phyloP scores from a whole-genome alignment of 2,888 invertebrate species.

The Oscheius sp. region DNA sequence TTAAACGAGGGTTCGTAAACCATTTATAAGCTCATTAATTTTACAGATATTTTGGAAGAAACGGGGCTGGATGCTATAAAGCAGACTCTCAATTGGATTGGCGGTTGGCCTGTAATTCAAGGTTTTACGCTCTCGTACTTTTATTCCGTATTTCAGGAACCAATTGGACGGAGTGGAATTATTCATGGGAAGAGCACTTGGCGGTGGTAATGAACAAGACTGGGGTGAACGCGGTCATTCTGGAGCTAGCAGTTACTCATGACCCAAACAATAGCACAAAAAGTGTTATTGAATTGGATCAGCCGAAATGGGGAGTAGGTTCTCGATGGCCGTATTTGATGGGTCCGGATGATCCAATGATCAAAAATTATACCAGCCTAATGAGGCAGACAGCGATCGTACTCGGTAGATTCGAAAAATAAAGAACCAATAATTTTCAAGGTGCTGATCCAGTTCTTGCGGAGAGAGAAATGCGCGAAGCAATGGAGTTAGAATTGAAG shows the following conservation, averaged over 20 bases:
- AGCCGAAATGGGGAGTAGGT: constrained; percentile 67
- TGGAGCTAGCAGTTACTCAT: constrained; percentile 65
- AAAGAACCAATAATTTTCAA: constrained; percentile 13
- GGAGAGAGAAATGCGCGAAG: constrained; percentile 61
- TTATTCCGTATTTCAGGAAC: constrained; percentile 24
- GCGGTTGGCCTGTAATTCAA: constrained; percentile 69
- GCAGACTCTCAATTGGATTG: constrained; percentile 58
- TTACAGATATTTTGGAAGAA: constrained; percentile 51
- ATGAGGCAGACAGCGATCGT: constrained; percentile 60
- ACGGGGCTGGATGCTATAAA: constrained; percentile 53
- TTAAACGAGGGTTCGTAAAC: constrained; percentile 63
- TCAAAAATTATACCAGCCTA: constrained; percentile 63
- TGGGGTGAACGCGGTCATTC: constrained; percentile 64
- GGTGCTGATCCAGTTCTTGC: constrained; percentile 54
- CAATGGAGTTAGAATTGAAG: constrained; percentile 64
- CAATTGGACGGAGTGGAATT: constrained; percentile 60
- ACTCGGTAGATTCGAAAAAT: constrained; percentile 35
- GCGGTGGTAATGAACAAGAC: constrained; percentile 61
- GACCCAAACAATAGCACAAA: constrained; percentile 66
- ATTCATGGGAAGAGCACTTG: constrained; percentile 62
- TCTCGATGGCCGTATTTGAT: constrained; percentile 62
- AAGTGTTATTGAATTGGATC: constrained; percentile 61
- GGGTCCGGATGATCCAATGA: constrained; percentile 62
- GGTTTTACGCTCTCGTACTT: constrained; percentile 17
- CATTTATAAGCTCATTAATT: background rate